These are phyloP conservation scores for Nothocercus nigrocapillus DNA, from an alignment of 2,113 vertebrate species.

Conservation along the genomic window DNA sequence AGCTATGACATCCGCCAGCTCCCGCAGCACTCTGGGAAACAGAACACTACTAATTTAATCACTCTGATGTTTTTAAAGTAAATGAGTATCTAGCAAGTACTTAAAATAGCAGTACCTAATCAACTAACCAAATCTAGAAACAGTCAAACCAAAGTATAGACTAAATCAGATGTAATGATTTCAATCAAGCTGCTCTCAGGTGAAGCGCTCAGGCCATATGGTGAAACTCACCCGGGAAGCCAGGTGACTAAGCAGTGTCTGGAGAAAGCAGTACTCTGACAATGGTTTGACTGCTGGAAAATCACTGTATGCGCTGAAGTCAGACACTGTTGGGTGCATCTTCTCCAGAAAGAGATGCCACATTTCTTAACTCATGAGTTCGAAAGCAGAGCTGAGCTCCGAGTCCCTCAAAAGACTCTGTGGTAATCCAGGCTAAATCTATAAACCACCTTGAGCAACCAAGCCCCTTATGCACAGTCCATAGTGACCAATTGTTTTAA, in stretches of 20 bases:
- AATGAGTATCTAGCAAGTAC: background rate
- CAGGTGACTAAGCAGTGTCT: background rate
- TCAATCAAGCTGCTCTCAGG: background rate
- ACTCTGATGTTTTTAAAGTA: background rate
- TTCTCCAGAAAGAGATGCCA: background rate
- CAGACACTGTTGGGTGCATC: background rate
- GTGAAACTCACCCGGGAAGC: background rate
- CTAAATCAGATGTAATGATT: background rate
- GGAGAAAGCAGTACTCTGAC: background rate
- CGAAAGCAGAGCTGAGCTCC: background rate
- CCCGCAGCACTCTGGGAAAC: no score
- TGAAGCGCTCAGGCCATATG: background rate
- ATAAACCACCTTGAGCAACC: background rate
- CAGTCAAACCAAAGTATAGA: background rate
- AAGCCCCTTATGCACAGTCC: background rate
- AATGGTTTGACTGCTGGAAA: background rate
- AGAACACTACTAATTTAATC: background rate
- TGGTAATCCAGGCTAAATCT: background rate
- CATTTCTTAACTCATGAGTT: background rate
- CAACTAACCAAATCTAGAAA: background rate
- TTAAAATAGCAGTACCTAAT: background rate
- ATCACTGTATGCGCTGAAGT: fast-evolving
- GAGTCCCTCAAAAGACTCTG: background rate
- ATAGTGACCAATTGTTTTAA: background rate
- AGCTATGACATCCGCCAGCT: no score